Evolutionary conservation across 2,888 invertebrate genomes (phyloP), one percentile per base, ranked within the genome.

Genomic region (Ichneumoninae sp.): DNA sequence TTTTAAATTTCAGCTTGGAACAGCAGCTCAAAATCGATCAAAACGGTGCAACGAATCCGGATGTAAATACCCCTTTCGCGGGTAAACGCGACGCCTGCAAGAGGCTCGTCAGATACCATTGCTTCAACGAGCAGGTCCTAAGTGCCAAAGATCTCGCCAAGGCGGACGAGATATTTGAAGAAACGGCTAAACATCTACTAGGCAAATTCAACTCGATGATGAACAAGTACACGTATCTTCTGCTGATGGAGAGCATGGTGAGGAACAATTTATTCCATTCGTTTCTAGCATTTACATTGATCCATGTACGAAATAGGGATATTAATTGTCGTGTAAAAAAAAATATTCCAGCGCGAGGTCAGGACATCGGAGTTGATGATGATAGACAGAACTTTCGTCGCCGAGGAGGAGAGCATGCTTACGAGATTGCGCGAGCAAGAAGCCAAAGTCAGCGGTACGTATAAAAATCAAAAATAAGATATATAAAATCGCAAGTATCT

Each of bases 201-300:
- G 95, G 95, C 86, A 97, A 96, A 93, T 96, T 96, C 90, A 95
- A 95, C 44, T 94, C 95, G 84, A 96, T 97, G 95, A 95, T 96
- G 89, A 96, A 96, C 90, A 97, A 97, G 93, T 97, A 96, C 93
- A 95, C 96, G 85, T 95, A 95, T 91, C 94, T 97, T 80, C 94
- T 97, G 72, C 94, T 97, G 88, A 96, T 97, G 93, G 97, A 97
- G 90, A 97, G 97, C 91, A 96, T 96, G 96, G 97, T 97, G 94
- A 94, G 95, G 82, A 36, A 68, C 68, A 8, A 13, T 69, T 69
- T 44, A 76, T 65, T 65, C 22, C 71, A 44, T 10, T 26, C 50
- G 1, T 1, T 16, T 3, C 62, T 13, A 62, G 54, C 79, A 66
- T 26, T 68, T 60, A 80, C 52, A 22, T 54, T 52, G 3, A 60